These are phyloP conservation scores for Latrodectus hesperus DNA, from an alignment of 2,888 invertebrate genomes.

Conservation along the genomic window DNA sequence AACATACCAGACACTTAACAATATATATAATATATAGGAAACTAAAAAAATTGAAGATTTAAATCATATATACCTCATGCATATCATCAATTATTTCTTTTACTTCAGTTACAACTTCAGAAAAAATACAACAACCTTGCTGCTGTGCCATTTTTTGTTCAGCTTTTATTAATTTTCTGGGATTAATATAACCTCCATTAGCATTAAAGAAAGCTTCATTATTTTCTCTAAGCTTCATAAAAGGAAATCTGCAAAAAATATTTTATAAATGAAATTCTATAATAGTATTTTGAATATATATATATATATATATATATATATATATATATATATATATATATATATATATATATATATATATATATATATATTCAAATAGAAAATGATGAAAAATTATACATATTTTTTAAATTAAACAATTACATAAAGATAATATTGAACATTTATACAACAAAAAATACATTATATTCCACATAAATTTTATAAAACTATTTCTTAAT, in stretches of 20 bases:
- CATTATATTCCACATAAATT: no score
- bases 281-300: neutral
- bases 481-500: no score
- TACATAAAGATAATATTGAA: neutral
- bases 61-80: neutral
- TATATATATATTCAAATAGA: neutral
- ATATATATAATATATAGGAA: no score
- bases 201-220: constrained; percentile 10
- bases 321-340: constrained; percentile 11
- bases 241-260: constrained; percentile 13
- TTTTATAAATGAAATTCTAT: neutral
- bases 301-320: constrained; percentile 14
- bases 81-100: neutral
- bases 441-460: neutral
- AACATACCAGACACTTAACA: no score
- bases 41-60: no score
- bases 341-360: constrained; percentile 14
- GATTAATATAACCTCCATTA: neutral
- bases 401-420: neutral
- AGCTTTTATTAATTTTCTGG: constrained; percentile 9
- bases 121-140: constrained; percentile 3
- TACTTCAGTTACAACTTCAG: constrained; percentile 8
- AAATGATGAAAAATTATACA: neutral
- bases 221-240: constrained; percentile 3
- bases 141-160: neutral